Base-by-base conservation (phyloP, 2,888 invertebrate species). In the Cacoxenus indagator region DNA sequence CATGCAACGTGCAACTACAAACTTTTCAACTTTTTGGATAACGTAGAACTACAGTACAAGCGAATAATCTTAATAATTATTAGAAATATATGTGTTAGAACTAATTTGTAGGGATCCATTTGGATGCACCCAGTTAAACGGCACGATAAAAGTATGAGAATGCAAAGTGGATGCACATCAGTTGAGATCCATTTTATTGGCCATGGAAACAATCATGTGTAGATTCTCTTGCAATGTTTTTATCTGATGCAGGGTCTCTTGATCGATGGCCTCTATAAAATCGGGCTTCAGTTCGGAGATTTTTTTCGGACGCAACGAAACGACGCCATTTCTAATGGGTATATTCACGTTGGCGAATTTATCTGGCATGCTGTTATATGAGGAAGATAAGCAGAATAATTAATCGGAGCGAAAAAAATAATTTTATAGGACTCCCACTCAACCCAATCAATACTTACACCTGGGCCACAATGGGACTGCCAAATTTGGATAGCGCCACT, bases 281-380 rank as follows among this genome's bases (percentile, higher is more conserved):
- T 86, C 83, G 2, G 80, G 64, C 54, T 87, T 84, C 2, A 88
- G 65, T 64, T 85, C 81, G 1, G 45, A 68, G 14, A 87, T 73
- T 43, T 83, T 84, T 65, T 86, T 86, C n/a, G 88, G 88, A 0
- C 87, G 83, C 70, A 88, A 70, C 8, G 86, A 88, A 2, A 88
- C 72, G 0, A 88, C 81, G 67, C 88, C 88, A 76, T 88, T 85
- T 17, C 82, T 78, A 14, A 87, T 78, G 45, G 88, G 88, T 69
- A 88, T 88, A 77, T 88, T 88, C 0, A 88, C 86, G 69, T 88
- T 88, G 3, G 88, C 88, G 66, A 80, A 81, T 65, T 82, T 82
- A 62, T 86, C 87, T 1, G 86, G 87, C 75, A 84, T 73, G 1
- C 87, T 87, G 29, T 2, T 67, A 22, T n/a, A n/a, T 4, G 19